Percentiles rank a stretch among this genome's conserved stretches.
Conservation (phyloP, 2,113 vertebrate species). For the Heterotis niloticus region DNA sequence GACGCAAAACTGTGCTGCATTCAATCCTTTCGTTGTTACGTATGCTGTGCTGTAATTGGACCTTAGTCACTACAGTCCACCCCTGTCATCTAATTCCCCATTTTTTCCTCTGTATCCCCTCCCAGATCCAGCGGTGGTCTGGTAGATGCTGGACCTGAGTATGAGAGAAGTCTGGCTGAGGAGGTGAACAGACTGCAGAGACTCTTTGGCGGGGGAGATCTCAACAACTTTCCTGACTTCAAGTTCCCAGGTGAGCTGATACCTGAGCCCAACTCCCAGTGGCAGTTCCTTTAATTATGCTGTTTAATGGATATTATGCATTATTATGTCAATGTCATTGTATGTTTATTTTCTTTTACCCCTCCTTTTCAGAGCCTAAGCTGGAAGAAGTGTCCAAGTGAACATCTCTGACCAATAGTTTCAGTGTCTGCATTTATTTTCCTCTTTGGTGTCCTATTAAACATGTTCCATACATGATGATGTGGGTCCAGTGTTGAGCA, state of each 20-base stretch:
- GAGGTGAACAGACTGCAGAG: constrained; percentile 80
- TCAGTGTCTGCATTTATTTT: constrained; percentile 15
- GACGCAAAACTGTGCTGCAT: not conserved
- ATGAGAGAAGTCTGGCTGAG: constrained; percentile 75
- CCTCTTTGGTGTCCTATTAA: constrained; percentile 17
- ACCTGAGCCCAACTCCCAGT: not conserved
- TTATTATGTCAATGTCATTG: not conserved
- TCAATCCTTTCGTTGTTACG: too few species aligned
- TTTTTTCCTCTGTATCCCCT: constrained; percentile 1
- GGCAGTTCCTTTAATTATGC: not conserved
- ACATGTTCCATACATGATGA: constrained; percentile 6
- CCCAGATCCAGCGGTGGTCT: constrained; percentile 70
- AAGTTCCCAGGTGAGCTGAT: constrained; percentile 75
- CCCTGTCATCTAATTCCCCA: not conserved
- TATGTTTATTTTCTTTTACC: not conserved
- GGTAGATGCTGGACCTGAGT: constrained; percentile 76
- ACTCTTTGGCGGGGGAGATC: constrained; percentile 81
- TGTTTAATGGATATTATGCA: too few species aligned
- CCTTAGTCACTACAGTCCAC: not conserved
- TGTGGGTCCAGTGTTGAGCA: not conserved
- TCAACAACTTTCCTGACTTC: constrained; percentile 80
- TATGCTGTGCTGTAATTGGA: not conserved
- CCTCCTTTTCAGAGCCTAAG: constrained; percentile 53
- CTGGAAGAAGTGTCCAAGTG: constrained; percentile 58
- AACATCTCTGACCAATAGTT: constrained; percentile 34